These are phyloP conservation scores for Drosophila subpulchrella DNA, from an alignment of 1,140 invertebrate genomes.

Conservation along the genomic window DNA sequence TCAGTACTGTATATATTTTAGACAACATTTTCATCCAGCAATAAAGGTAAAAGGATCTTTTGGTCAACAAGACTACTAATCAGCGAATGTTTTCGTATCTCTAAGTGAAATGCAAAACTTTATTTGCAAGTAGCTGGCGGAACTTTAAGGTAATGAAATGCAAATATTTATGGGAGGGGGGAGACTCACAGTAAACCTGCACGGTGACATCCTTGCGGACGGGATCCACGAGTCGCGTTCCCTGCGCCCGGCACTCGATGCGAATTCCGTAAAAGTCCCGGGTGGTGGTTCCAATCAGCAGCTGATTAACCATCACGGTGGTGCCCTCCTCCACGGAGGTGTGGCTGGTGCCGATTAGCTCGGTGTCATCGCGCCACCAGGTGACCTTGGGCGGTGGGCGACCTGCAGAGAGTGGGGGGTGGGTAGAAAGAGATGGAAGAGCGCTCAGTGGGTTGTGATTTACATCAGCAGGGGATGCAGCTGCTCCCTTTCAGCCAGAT, in stretches of 20 bases:
- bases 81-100: neutral
- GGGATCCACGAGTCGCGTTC: conserved; percentile 86
- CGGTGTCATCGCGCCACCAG: conserved; percentile 91
- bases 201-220: conserved; percentile 87
- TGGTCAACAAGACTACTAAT: neutral
- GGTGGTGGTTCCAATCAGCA: conserved; percentile 87
- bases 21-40: neutral
- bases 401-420: conserved; percentile 80
- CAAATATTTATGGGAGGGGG: neutral
- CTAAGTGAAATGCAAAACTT: neutral
- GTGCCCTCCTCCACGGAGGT: conserved; percentile 86
- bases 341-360: conserved; percentile 89
- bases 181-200: conserved; percentile 88
- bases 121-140: neutral
- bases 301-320: conserved; percentile 88
- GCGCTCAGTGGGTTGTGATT: conserved; percentile 1
- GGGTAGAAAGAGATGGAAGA: neutral
- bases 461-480: neutral
- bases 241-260: conserved; percentile 90
- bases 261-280: conserved; percentile 87
- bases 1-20: neutral
- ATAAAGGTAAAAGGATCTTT: neutral
- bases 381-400: conserved; percentile 90
- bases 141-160: conserved; percentile 1
- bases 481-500: conserved; percentile 1